A percentile compares a stretch with the other conserved stretches of the same genome.
These are phyloP conservation scores for Drosophila koepferae DNA, from an alignment of 2,888 invertebrate genomes.

Conservation along the genomic window DNA sequence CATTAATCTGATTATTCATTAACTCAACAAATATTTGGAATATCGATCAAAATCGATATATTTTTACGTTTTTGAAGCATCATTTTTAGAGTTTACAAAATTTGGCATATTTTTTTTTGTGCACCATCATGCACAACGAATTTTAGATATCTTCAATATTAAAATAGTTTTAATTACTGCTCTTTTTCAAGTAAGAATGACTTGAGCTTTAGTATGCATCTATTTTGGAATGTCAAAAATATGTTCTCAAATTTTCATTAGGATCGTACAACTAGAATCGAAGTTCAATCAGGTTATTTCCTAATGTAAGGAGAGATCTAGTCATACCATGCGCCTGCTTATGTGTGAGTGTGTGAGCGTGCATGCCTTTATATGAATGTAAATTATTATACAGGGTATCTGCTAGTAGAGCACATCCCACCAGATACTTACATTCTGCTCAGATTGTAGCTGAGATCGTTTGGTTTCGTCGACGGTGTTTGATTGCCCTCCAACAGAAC, in stretches of 20 bases:
- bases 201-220: not conserved
- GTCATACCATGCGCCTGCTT: no score
- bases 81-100: not conserved
- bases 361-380: not conserved
- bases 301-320: no score
- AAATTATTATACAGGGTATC: not conserved
- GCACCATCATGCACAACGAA: no score
- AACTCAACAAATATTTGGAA: not conserved
- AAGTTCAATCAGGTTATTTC: not conserved
- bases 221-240: not conserved
- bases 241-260: not conserved
- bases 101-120: no score
- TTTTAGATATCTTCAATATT: not conserved
- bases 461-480: conserved; percentile 42
- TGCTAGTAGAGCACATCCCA: not conserved
- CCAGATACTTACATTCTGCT: conserved; percentile 60
- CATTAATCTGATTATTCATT: no score
- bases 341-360: not conserved
- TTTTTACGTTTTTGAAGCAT: not conserved
- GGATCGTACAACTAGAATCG: not conserved
- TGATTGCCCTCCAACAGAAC: conserved; percentile 60
- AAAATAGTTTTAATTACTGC: not conserved
- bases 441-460: conserved; percentile 50
- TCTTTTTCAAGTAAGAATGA: not conserved
- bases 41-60: not conserved